These are phyloP conservation scores for Drosophila miranda DNA, from an alignment of 1,140 invertebrate genomes.

Conservation along the genomic window DNA sequence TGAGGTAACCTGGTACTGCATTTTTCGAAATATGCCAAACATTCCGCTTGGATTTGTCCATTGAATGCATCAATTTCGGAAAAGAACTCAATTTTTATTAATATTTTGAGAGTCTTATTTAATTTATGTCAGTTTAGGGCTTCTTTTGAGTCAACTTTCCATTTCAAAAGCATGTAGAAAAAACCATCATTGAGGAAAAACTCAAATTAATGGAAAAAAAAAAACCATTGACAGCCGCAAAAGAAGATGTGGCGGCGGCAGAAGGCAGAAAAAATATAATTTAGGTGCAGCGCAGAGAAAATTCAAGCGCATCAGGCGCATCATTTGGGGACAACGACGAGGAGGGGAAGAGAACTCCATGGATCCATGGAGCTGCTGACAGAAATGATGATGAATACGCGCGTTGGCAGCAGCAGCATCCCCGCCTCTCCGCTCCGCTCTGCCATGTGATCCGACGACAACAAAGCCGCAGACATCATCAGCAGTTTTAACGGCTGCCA, in stretches of 20 bases:
- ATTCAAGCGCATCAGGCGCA: conserved; percentile 34
- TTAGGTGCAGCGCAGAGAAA: conserved; percentile 45
- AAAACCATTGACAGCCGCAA: conserved; percentile 35
- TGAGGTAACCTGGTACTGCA: too few relatives aligned
- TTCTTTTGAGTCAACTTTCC: conserved; percentile 17
- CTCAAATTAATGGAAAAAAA: conserved; percentile 41
- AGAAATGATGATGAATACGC: conserved; percentile 53
- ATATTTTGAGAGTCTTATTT: too few relatives aligned
- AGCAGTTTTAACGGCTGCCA: conserved; percentile 52
- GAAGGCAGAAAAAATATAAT: conserved; percentile 42
- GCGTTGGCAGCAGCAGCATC: conserved; percentile 35
- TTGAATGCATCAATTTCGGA: too few relatives aligned
- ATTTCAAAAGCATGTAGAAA: conserved; percentile 23
- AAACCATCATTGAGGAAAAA: conserved; percentile 40
- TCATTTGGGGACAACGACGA: conserved; percentile 28
- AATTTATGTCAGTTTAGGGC: too few relatives aligned
- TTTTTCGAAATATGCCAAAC: too few relatives aligned
- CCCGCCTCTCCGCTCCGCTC: not conserved
- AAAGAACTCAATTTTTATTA: too few relatives aligned
- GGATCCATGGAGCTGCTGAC: conserved; percentile 27
- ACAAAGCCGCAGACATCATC: conserved; percentile 53
- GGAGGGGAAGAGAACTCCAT: not conserved
- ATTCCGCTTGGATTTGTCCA: too few relatives aligned
- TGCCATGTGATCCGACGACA: conserved; percentile 12
- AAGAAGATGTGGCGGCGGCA: conserved; percentile 7